A percentile compares a stretch with the other conserved stretches of the same genome.
These are phyloP conservation scores for Zonotrichia leucophrys DNA, from an alignment of 2,113 vertebrate species.

Conservation along the genomic window DNA sequence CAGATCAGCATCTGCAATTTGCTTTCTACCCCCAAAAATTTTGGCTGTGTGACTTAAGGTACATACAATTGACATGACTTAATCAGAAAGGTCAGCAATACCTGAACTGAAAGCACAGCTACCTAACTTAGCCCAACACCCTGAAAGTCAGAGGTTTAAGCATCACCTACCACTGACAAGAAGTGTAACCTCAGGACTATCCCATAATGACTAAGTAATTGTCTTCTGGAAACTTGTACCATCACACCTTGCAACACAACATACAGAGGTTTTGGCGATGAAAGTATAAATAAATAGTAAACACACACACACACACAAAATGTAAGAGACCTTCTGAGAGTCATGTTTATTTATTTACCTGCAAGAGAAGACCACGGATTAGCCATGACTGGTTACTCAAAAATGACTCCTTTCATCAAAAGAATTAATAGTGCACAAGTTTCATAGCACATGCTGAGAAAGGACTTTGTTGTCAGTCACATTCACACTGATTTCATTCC, in stretches of 20 bases:
- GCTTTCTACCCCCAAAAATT: not conserved
- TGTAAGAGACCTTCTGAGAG: not conserved
- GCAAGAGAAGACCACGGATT: not conserved
- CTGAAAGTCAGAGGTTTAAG: not conserved
- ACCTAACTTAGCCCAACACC: not conserved
- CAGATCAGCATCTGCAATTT: not conserved
- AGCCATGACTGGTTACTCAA: not conserved
- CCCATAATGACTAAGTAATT: not conserved
- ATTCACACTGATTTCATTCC: fast-evolving
- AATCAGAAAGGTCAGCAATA: not conserved
- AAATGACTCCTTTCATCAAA: not conserved
- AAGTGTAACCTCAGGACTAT: not conserved
- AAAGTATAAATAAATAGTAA: not conserved
- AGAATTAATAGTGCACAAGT: not conserved
- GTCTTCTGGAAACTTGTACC: not conserved
- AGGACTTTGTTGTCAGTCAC: not conserved
- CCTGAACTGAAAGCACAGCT: not conserved
- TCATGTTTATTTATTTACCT: not conserved
- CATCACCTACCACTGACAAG: not conserved
- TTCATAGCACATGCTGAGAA: not conserved
- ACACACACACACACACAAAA: not conserved
- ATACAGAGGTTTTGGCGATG: not conserved
- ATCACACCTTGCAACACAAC: not conserved
- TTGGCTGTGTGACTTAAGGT: not conserved
- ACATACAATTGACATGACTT: not conserved